These are phyloP conservation scores for Saccostrea glomerata DNA, from an alignment of 1,140 invertebrate species.

Conservation along the genomic window DNA sequence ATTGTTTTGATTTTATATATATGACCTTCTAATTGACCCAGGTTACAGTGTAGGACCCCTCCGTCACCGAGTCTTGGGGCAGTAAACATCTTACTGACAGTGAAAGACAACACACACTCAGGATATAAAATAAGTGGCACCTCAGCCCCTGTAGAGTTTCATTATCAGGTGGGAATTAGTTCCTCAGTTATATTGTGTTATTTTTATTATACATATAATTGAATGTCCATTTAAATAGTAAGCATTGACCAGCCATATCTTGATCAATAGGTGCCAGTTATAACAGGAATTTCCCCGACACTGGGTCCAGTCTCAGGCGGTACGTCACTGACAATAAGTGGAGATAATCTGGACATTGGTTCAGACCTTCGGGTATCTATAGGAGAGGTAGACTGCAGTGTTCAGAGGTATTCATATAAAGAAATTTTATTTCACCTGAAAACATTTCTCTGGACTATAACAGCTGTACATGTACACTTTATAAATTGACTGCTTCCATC, in stretches of 20 bases:
- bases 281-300: conserved; percentile 89
- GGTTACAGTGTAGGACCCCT: conserved; percentile 34
- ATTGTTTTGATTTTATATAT: too few species aligned
- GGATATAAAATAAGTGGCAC: conserved; percentile 2
- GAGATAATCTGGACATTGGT: conserved; percentile 95
- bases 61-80: background rate
- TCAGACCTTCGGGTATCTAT: conserved; percentile 90
- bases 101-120: background rate
- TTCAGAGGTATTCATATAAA: conserved; percentile 57
- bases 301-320: conserved; percentile 95
- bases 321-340: conserved; percentile 92
- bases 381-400: conserved; percentile 86
- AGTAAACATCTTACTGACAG: background rate
- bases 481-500: too few species aligned
- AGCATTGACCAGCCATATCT: background rate
- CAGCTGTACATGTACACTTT: too few species aligned
- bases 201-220: background rate
- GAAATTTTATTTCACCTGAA: too few species aligned
- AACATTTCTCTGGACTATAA: too few species aligned
- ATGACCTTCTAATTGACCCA: background rate
- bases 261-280: conserved; percentile 75
- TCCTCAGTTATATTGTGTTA: background rate
- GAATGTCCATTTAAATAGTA: background rate
- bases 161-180: conserved; percentile 71
- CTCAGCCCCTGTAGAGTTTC: conserved; percentile 53